A percentile compares a stretch with the other conserved stretches of the same genome.
Evolutionary conservation across 2,113 vertebrate genomes (phyloP).

Genomic region (Ciconia maguari): DNA sequence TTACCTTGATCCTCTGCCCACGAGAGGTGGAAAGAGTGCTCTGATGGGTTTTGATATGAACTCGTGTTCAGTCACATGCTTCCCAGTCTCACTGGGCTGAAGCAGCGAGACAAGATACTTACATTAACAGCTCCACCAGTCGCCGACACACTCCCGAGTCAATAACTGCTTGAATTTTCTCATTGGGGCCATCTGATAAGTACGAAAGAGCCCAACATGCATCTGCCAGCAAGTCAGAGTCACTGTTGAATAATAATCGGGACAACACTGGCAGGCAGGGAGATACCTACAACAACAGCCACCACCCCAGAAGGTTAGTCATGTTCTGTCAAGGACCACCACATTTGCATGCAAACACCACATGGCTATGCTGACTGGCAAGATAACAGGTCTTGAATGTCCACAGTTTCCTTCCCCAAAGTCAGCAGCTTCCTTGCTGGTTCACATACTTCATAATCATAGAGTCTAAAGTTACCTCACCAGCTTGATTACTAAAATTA

Average conservation of each 20-base stretch:
- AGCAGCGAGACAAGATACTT: slow-evolving; percentile 45
- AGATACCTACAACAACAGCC: slow-evolving; percentile 82
- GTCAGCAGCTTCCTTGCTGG: neutral
- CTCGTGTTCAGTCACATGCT: fast-evolving
- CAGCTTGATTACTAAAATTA: neutral
- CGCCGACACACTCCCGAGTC: slow-evolving; percentile 96
- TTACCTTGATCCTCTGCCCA: fast-evolving
- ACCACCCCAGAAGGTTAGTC: neutral
- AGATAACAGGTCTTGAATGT: fast-evolving
- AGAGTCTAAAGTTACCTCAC: neutral
- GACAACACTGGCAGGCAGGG: slow-evolving; percentile 95
- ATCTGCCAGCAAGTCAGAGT: slow-evolving; percentile 94
- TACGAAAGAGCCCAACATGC: slow-evolving; percentile 99
- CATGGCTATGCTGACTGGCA: neutral
- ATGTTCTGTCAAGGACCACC: neutral
- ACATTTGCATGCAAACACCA: neutral
- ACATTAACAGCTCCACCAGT: slow-evolving; percentile 96
- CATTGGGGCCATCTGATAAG: slow-evolving; percentile 95
- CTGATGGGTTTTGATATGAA: fast-evolving
- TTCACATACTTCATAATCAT: neutral
- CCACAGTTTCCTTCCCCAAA: neutral
- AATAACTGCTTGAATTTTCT: slow-evolving; percentile 98
- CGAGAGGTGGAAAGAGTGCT: fast-evolving
- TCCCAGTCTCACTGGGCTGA: neutral
- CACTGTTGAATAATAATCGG: slow-evolving; percentile 94